Percentiles rank a stretch among this genome's conserved stretches.
Conservation (phyloP, 2,113 vertebrate genomes). For the Peromyscus californicus region DNA sequence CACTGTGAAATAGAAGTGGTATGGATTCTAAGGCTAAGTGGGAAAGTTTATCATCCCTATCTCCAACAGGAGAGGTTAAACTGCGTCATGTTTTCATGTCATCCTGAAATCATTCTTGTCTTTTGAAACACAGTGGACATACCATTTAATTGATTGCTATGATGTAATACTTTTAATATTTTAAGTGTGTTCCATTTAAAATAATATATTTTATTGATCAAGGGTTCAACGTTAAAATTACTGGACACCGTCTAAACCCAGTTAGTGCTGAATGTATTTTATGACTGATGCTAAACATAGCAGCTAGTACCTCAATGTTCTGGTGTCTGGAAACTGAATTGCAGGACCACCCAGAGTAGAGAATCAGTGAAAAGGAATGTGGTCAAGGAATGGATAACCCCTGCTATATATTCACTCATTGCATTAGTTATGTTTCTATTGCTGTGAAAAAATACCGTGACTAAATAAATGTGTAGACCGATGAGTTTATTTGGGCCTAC, state of each 20-base stretch:
- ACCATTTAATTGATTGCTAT: neutral
- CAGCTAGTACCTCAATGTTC: neutral
- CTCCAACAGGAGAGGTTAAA: neutral
- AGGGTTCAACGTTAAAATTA: neutral
- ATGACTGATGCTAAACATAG: neutral
- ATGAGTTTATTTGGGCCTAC: neutral
- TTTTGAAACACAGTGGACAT: neutral
- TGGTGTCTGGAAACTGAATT: neutral
- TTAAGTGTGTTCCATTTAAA: neutral
- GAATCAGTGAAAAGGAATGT: fast-evolving
- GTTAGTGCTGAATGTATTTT: neutral
- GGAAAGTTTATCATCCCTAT: neutral
- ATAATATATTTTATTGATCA: neutral
- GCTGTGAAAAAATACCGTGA: too few relatives aligned
- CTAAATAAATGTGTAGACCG: neutral
- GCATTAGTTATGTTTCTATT: neutral
- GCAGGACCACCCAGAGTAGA: neutral
- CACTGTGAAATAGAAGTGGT: neutral
- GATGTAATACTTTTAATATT: neutral
- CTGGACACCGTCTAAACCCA: neutral
- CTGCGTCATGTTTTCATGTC: neutral
- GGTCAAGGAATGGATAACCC: neutral
- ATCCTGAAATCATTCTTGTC: neutral
- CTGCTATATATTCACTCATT: neutral
- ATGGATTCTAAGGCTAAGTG: neutral